Evolutionary conservation across 1,140 invertebrate genomes (phyloP).

Genomic region (Drosophila pallidifrons): DNA sequence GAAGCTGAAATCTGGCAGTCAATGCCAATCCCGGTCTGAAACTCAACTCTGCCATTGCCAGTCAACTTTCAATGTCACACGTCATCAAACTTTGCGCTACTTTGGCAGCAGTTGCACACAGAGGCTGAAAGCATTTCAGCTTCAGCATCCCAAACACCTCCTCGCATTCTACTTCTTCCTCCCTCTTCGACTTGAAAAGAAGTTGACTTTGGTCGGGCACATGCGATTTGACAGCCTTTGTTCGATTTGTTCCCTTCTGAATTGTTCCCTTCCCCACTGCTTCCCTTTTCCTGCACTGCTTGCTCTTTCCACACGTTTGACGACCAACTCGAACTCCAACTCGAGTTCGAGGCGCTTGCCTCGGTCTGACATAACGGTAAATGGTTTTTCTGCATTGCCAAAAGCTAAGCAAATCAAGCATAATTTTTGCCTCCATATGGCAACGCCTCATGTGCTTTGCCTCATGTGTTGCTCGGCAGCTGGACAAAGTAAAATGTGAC

Average conservation of each 20-base stretch:
- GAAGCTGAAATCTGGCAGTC: not conserved
- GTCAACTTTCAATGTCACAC: slow-evolving; percentile 79
- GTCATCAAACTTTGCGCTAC: slow-evolving; percentile 74
- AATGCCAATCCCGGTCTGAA: slow-evolving; percentile 8
- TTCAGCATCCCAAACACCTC: not conserved
- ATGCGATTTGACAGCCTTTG: slow-evolving; percentile 46
- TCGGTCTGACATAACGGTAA: slow-evolving; percentile 59
- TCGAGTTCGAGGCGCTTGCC: slow-evolving; percentile 35
- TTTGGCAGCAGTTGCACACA: slow-evolving; percentile 24
- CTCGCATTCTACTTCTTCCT: not conserved
- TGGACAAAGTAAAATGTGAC: slow-evolving; percentile 31
- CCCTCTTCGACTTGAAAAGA: slow-evolving; percentile 22
- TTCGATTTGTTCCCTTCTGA: not conserved
- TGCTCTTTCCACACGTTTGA: slow-evolving; percentile 25
- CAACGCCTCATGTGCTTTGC: slow-evolving; percentile 17
- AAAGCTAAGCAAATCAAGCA: slow-evolving; percentile 71
- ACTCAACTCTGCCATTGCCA: slow-evolving; percentile 34
- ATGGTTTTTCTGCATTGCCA: slow-evolving; percentile 62
- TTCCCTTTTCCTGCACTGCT: not conserved
- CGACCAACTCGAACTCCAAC: slow-evolving; percentile 21
- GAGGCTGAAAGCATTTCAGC: slow-evolving; percentile 9
- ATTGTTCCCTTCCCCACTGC: too few relatives aligned
- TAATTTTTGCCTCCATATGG: slow-evolving; percentile 24
- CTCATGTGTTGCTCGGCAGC: slow-evolving; percentile 1
- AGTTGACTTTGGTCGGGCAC: slow-evolving; percentile 31